Conservation (phyloP, 1,140 invertebrate genomes). For the Pseudomyrmex dendroicus region DNA sequence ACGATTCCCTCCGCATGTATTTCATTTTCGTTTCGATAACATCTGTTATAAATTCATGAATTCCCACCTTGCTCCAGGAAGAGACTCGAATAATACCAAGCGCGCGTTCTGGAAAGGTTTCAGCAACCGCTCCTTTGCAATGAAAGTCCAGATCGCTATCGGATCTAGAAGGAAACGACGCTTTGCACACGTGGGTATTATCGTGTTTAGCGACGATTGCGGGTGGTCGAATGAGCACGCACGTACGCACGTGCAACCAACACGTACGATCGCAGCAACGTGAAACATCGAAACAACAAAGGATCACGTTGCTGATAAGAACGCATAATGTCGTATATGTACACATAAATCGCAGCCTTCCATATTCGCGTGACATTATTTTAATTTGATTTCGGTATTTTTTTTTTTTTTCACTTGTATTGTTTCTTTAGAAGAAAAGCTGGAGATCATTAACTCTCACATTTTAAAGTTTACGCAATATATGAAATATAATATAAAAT, state of each 20-base stretch:
- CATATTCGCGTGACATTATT: background rate
- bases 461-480: too few relatives aligned
- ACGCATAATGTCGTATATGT: constrained; percentile 11
- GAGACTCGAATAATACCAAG: background rate
- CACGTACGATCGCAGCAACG: constrained; percentile 58
- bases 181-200: constrained; percentile 34
- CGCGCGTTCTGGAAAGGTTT: constrained; percentile 7
- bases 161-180: constrained; percentile 58
- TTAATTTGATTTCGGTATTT: background rate
- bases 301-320: constrained; percentile 43
- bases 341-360: background rate
- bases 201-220: constrained; percentile 60
- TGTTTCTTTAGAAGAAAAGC: too few relatives aligned
- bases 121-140: constrained; percentile 27
- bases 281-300: constrained; percentile 60
- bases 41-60: constrained; percentile 32
- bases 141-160: constrained; percentile 44
- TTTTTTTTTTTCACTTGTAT: background rate
- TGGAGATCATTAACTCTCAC: background rate
- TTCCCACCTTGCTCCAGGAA: constrained; percentile 9
- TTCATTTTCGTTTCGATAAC: constrained; percentile 3
- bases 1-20: background rate
- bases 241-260: constrained; percentile 45
- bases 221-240: constrained; percentile 64
- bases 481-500: too few relatives aligned